phyloP scores from a whole-genome alignment of 2,113 vertebrate species.

The Cricetomys ansorgei region DNA sequence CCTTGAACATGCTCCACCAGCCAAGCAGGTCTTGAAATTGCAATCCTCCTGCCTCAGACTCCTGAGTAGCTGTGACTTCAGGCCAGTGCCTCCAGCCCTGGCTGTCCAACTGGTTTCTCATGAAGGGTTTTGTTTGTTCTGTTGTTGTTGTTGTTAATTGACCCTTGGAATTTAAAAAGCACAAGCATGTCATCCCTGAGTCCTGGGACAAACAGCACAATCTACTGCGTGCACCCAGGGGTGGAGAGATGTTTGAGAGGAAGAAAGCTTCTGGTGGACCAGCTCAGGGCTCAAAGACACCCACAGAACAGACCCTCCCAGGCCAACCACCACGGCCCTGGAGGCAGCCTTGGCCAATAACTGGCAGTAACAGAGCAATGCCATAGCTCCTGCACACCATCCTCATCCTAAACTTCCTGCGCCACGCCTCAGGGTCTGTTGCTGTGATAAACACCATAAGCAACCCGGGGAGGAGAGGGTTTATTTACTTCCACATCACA shows the following conservation, averaged over 20 bases:
- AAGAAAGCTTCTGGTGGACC: not conserved
- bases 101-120: constrained; percentile 70
- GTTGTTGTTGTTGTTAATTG: not conserved
- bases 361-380: not conserved
- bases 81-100: not conserved
- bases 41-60: not conserved
- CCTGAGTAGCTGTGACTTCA: not conserved
- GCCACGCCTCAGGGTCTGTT: not conserved
- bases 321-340: not conserved
- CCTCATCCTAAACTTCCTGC: not conserved
- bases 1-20: not conserved
- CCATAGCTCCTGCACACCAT: not conserved
- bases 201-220: not conserved
- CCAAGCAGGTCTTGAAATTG: not conserved
- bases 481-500: not conserved
- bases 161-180: not conserved
- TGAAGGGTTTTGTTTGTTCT: constrained; percentile 20
- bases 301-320: not conserved
- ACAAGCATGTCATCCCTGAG: constrained; percentile 51
- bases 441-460: not conserved
- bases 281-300: not conserved
- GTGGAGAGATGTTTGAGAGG: not conserved
- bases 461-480: not conserved
- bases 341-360: not conserved
- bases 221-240: constrained; percentile 33